A percentile compares a stretch with the other conserved stretches of the same genome.
Conservation (phyloP, 2,888 invertebrate species). For the Arge pagana region DNA sequence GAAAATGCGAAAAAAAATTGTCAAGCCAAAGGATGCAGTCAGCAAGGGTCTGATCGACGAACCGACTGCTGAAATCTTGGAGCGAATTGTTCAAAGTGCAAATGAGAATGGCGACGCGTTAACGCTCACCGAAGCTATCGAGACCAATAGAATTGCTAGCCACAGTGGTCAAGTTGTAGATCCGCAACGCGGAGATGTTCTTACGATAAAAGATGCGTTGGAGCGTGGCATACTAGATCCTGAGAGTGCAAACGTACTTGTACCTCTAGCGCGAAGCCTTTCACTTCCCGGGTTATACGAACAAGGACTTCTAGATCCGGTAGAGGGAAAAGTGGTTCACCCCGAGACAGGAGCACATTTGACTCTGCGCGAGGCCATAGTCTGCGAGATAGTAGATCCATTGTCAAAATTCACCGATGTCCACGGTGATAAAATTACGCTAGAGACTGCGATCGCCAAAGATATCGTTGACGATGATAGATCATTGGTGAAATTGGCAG, state of each 20-base stretch:
- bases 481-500: conserved; percentile 67
- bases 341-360: conserved; percentile 83
- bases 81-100: conserved; percentile 70
- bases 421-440: conserved; percentile 68
- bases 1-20: conserved; percentile 76
- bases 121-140: conserved; percentile 77
- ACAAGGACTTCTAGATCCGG: conserved; percentile 82
- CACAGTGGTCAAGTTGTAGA: conserved; percentile 80
- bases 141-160: conserved; percentile 71
- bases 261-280: conserved; percentile 80
- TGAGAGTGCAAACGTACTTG: conserved; percentile 73
- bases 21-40: conserved; percentile 77
- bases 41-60: conserved; percentile 79
- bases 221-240: conserved; percentile 80
- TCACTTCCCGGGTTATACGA: conserved; percentile 82
- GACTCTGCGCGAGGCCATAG: conserved; percentile 81
- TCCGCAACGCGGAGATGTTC: conserved; percentile 77
- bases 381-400: conserved; percentile 87
- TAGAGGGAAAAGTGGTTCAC: conserved; percentile 77
- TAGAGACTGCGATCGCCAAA: conserved; percentile 76
- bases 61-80: conserved; percentile 73
- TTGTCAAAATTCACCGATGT: conserved; percentile 70
- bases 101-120: conserved; percentile 65
- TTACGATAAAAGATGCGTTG: conserved; percentile 85
- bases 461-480: conserved; percentile 74